Percentiles rank a stretch among this genome's conserved stretches.
phyloP scores from a whole-genome alignment of 2,888 invertebrate genomes.

The Hirtodrosophila duncani region DNA sequence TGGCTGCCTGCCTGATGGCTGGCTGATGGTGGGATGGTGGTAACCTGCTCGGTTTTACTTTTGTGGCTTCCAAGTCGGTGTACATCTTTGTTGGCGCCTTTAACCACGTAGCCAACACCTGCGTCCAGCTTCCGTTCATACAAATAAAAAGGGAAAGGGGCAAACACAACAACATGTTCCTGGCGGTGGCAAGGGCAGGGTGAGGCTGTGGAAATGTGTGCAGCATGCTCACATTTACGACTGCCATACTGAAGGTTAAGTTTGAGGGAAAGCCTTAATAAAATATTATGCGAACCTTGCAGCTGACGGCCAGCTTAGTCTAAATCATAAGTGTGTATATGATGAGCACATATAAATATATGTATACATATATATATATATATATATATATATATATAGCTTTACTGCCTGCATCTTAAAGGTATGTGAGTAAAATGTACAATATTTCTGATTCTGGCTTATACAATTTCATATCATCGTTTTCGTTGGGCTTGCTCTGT shows the following conservation, averaged over 20 bases:
- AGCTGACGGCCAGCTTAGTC: conserved; percentile 38
- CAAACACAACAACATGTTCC: conserved; percentile 35
- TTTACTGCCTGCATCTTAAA: conserved; percentile 43
- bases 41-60: conserved; percentile 19
- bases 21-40: conserved; percentile 5
- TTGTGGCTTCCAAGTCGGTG: conserved; percentile 58
- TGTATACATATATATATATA: conserved; percentile 6
- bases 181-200: neutral
- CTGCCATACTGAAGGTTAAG: conserved; percentile 54
- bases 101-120: conserved; percentile 71
- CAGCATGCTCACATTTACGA: conserved; percentile 32
- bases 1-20: conserved; percentile 13
- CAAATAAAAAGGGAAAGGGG: conserved; percentile 41
- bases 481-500: conserved; percentile 37
- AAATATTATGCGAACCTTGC: conserved; percentile 45
- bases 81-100: conserved; percentile 49
- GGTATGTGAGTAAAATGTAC: conserved; percentile 62
- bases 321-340: conserved; percentile 28
- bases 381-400: conserved; percentile 32
- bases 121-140: conserved; percentile 58
- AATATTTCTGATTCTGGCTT: conserved; percentile 31
- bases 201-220: neutral
- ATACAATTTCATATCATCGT: conserved; percentile 48
- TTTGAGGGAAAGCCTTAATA: conserved; percentile 54
- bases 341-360: conserved; percentile 23